Conservation (phyloP, 2,888 invertebrate genomes). For the Brachylomia viminalis region DNA sequence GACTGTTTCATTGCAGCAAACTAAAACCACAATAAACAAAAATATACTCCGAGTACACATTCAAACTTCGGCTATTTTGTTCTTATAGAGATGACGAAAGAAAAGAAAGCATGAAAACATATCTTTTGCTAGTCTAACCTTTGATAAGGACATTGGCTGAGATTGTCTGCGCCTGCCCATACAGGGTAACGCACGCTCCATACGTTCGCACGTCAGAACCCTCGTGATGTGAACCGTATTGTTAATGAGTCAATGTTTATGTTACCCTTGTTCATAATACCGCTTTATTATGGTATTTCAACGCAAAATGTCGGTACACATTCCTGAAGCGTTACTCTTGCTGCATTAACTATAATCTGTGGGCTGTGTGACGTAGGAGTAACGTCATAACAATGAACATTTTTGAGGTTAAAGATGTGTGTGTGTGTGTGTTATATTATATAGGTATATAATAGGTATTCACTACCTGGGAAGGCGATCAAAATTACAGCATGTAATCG, state of each 20-base stretch:
- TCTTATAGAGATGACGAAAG: background rate
- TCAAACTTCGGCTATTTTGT: background rate
- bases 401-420: conserved; percentile 17
- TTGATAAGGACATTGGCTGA: background rate
- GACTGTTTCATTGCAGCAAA: conserved; percentile 2
- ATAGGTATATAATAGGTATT: too few species aligned
- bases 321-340: conserved; percentile 53
- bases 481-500: background rate
- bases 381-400: conserved; percentile 42
- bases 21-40: background rate
- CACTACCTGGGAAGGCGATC: background rate
- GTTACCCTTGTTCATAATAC: conserved; percentile 50
- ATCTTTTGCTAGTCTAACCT: conserved; percentile 2
- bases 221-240: conserved; percentile 42
- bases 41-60: background rate
- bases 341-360: conserved; percentile 42
- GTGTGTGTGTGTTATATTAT: too few species aligned
- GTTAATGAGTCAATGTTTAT: conserved; percentile 70
- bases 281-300: conserved; percentile 55
- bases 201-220: conserved; percentile 44
- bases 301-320: conserved; percentile 48
- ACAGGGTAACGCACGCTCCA: conserved; percentile 22
- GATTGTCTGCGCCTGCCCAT: conserved; percentile 14
- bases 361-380: conserved; percentile 40
- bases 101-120: background rate